Base-by-base conservation (phyloP, 1,140 invertebrate genomes). In the Reticulitermes speratus region DNA sequence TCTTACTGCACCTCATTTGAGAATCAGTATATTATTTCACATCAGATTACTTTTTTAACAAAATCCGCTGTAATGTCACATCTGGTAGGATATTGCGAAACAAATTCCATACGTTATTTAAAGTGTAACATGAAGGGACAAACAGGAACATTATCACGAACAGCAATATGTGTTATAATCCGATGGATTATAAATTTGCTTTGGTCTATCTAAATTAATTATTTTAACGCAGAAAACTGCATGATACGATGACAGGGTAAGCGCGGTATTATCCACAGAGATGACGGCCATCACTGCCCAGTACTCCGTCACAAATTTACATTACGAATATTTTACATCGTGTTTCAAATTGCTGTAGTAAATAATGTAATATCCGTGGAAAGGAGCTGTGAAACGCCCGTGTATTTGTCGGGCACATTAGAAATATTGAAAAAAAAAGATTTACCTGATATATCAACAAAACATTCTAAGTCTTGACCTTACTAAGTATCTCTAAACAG, bases 91-190 rank as follows among this genome's bases (percentile, higher is more conserved):
- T 16, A 2, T 55, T 55, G 19, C 19, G 52, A 16, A 21, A 55
- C 14, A 55, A 16, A 55, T 21, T 55, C 52, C 19, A 55, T 5
- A 75, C 25, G 25, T 8, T 75, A 75, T 75, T 30, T 16, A 19
- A 75, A 25, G 25, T 75, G 65, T 75, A n/a, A 30, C 65, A 9
- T 75, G 12, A 30, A 12, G 25, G 25, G 65, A 30, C 65, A 30
- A 30, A 75, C 8, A 11, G 65, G n/a, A 0, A 14, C n/a, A 75
- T 75, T 2, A 75, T 75, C n/a, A 30, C n/a, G 65, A 75, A n/a
- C n/a, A 75, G 65, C 65, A 75, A 75, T 75, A 75, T 30, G 65
- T 75, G 65, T 75, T 75, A 75, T 75, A 75, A 75, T 75, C 25
- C 65, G 14, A 25, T 75, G 8, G 65, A 75, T 75, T 75, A 75